A percentile compares a stretch with the other conserved stretches of the same genome.
Evolutionary conservation across 2,888 invertebrate genomes (phyloP).

Genomic region (Mimumesa dahlbomi): DNA sequence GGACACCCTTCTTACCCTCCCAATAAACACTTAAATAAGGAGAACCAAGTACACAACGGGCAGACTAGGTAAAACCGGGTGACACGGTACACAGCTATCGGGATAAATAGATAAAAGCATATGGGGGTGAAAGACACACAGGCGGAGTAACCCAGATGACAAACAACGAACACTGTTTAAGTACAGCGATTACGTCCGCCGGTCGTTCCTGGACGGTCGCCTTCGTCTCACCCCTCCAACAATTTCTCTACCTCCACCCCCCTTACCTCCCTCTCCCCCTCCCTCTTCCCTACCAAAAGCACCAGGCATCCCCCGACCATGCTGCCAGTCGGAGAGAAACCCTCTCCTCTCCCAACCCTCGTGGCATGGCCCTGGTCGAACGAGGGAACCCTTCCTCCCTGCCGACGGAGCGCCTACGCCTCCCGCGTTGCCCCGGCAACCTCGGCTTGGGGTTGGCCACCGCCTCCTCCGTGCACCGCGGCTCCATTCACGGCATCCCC

Average conservation of each 20-base stretch:
- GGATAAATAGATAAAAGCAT: slow-evolving; percentile 38
- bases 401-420: slow-evolving; percentile 72
- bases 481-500: slow-evolving; percentile 76
- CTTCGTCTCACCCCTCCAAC: slow-evolving; percentile 20
- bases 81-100: background rate
- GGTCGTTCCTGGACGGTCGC: slow-evolving; percentile 47
- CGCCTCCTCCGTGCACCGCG: slow-evolving; percentile 74
- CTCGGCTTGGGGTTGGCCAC: slow-evolving; percentile 78
- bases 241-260: slow-evolving; percentile 40
- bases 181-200: slow-evolving; percentile 7
- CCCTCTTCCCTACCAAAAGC: slow-evolving; percentile 56
- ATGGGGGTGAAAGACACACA: slow-evolving; percentile 24
- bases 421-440: slow-evolving; percentile 79
- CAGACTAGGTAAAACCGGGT: too few relatives aligned
- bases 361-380: slow-evolving; percentile 61
- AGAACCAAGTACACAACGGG: background rate
- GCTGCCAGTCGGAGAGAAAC: slow-evolving; percentile 40
- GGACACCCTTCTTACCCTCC: background rate
- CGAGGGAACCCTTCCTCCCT: slow-evolving; percentile 64
- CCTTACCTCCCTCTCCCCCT: too few relatives aligned
- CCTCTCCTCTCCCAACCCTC: slow-evolving; percentile 56
- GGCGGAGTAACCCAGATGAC: slow-evolving; percentile 20
- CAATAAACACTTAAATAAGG: background rate
- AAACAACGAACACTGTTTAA: slow-evolving; percentile 22
- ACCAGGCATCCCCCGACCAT: slow-evolving; percentile 59